Percentiles rank a stretch among this genome's conserved stretches.
phyloP scores from a whole-genome alignment of 2,888 invertebrate species.

The Pachymerium ferrugineum region DNA sequence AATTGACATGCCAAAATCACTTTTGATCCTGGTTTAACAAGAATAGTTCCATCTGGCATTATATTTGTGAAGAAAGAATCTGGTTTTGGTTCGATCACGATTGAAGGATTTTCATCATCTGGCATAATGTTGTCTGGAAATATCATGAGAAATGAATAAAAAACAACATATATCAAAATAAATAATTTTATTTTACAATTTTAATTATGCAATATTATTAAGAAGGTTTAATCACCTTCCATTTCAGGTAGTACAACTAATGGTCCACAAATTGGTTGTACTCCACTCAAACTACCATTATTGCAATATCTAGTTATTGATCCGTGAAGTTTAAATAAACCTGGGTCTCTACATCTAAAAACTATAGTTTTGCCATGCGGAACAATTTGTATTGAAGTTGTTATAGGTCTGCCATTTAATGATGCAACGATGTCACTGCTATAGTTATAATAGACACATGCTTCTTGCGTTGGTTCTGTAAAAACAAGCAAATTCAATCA shows the following conservation, averaged over 20 bases:
- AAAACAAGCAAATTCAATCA: not conserved
- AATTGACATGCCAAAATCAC: not conserved
- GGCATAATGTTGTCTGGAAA: not conserved
- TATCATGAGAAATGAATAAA: not conserved
- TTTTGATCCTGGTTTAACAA: not conserved
- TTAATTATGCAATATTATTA: too few species aligned
- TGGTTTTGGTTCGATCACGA: not conserved
- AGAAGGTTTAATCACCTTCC: not conserved
- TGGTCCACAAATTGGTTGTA: not conserved
- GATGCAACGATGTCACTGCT: not conserved
- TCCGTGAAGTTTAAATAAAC: not conserved
- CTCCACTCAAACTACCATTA: not conserved
- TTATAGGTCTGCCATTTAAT: not conserved
- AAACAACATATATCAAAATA: too few species aligned
- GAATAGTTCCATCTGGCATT: not conserved
- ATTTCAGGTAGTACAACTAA: not conserved
- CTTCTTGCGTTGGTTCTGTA: not conserved
- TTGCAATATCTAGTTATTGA: not conserved
- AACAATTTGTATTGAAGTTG: not conserved
- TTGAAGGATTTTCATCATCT: not conserved
- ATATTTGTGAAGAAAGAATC: not conserved
- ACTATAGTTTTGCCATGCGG: not conserved
- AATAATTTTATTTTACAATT: too few species aligned
- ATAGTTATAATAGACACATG: not conserved
- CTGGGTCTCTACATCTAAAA: not conserved